Evolutionary conservation across 2,888 invertebrate genomes (phyloP), one percentile per base, ranked within the genome.

Genomic region (Platycheirus albimanus): DNA sequence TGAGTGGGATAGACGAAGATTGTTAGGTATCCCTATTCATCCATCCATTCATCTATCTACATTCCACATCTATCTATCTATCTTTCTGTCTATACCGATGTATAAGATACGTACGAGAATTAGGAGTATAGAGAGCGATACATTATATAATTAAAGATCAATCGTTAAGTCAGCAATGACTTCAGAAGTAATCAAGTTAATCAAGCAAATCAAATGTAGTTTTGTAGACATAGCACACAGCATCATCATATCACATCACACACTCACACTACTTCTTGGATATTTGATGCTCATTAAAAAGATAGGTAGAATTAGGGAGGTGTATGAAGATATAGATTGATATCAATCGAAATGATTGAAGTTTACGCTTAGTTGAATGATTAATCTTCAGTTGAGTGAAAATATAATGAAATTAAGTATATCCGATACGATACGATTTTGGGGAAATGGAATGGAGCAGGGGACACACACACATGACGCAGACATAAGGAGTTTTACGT

Each of bases 161-260:
- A 61, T 61, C 61, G 61, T 45, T 61, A 61, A 61, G 43, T 43
- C 43, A 15, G 28, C 45, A 45, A 61, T 61, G 45, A 58, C 41
- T 58, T 58, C 15, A 10, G n/a, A n/a, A n/a, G 61, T 61, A 45
- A 61, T 41, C 38, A 61, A 61, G 28, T 61, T 45, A 61, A 61
- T 61, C 61, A 61, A 45, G 61, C 61, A 43, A 61, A 61, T 61
- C 45, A 45, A 61, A 61, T 43, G 19, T 61, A 45, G 61, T 61
- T 17, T 61, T 17, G 10, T 45, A 4, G 8, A 33, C 30, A 8
- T 33, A 8, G 24, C n/a, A n/a, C n/a, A n/a, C n/a, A n/a, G 6
- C 24, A 4, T 24, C 24, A 24, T 4, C 24, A 24, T 24, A 24
- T 24, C n/a, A n/a, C 17, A 17, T 8, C 3, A 52, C 5, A 11